phyloP scores from a whole-genome alignment of 2,797 vertebrate genomes.

The Luscinia luscinia region DNA sequence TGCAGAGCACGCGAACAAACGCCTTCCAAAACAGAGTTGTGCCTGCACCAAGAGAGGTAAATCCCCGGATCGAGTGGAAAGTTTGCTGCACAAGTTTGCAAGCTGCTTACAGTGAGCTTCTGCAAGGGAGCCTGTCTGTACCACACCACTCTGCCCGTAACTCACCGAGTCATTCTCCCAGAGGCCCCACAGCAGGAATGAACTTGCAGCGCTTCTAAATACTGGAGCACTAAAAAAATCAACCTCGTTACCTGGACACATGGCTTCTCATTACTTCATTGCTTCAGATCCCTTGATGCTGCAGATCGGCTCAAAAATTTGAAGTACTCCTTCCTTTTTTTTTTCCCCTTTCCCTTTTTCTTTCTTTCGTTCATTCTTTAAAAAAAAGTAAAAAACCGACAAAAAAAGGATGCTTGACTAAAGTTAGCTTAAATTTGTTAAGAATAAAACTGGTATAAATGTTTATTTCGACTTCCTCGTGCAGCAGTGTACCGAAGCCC shows the following conservation, averaged over 20 bases:
- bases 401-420: constrained; percentile 19
- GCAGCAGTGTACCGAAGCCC: constrained; percentile 76
- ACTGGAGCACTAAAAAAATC: constrained; percentile 44
- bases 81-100: neutral
- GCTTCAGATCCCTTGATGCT: constrained; percentile 48
- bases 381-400: neutral
- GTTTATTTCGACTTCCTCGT: constrained; percentile 80
- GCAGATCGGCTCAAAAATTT: constrained; percentile 61
- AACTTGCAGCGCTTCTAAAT: constrained; percentile 10
- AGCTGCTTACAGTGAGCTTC: neutral
- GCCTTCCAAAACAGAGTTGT: neutral
- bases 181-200: constrained; percentile 48
- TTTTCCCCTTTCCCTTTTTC: neutral
- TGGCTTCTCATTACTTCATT: constrained; percentile 63
- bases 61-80: neutral
- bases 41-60: neutral
- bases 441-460: constrained; percentile 67
- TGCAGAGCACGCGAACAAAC: neutral
- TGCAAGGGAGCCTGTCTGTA: neutral
- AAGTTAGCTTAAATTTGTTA: constrained; percentile 68
- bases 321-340: constrained; percentile 47
- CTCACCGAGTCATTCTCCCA: constrained; percentile 69
- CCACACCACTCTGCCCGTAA: constrained; percentile 19
- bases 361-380: neutral
- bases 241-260: constrained; percentile 63